Conservation (phyloP, 2,797 vertebrate genomes). For the Myotis findleyi region DNA sequence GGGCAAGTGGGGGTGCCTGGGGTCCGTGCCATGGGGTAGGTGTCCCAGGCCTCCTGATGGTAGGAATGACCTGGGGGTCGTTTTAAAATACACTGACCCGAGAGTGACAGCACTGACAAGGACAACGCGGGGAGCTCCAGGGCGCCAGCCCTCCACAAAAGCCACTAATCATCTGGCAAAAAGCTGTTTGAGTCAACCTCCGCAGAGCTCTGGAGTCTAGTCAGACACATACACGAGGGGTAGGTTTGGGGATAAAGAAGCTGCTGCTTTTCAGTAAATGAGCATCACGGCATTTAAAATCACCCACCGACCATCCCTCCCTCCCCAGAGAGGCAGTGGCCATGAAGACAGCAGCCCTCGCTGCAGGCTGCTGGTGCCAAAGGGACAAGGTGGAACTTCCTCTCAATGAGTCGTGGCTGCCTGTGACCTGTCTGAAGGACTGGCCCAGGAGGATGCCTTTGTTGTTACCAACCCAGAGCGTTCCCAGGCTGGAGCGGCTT, state of each 20-base stretch:
- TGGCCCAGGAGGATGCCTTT: not conserved
- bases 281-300: not conserved
- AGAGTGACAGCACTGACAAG: not conserved
- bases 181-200: not conserved
- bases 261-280: not conserved
- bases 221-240: not conserved
- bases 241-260: not conserved
- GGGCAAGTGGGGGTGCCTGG: too few species aligned
- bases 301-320: fast-evolving
- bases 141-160: not conserved
- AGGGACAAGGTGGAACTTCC: not conserved
- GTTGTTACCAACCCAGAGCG: not conserved
- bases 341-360: not conserved
- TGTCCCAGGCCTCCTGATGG: not conserved
- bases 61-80: not conserved
- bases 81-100: not conserved
- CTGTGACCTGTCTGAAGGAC: not conserved
- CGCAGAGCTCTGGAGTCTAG: not conserved
- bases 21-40: not conserved
- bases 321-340: not conserved
- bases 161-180: not conserved
- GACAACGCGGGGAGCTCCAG: not conserved
- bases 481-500: not conserved
- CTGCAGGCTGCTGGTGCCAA: not conserved
- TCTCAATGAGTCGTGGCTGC: not conserved